Evolutionary conservation across 53 echinoderm and acorn worm species (phyloP), one percentile per base, ranked within the genome.

Genomic region (Astropecten irregularis): DNA sequence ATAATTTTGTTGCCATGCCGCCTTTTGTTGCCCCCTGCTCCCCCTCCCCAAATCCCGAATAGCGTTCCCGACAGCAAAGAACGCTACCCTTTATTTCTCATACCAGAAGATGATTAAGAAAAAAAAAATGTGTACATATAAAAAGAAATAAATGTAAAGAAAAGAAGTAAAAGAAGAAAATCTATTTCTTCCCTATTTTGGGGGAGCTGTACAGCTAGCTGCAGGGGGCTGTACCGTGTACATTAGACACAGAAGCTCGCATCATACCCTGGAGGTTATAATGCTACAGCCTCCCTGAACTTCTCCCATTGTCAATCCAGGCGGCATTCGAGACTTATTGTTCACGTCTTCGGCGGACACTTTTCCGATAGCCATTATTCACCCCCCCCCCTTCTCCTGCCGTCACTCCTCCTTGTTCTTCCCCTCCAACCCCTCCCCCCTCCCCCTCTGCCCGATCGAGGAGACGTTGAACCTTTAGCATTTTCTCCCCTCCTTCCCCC

Each of bases 291-390:
- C 47, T 28, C 38, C 58, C 73, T 40, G 9, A 56, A 38, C n/a
- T n/a, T n/a, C 65, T 39, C 38, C 76, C 40, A 76, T 76, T 76
- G 76, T 76, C 76, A 76, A 40, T 76, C 56, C 76, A 36, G 48
- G 56, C 57, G 10, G 57, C 57, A 76, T 76, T 76, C 40, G 20
- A 56, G 40, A 37, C 25, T 51, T 68, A 68, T 68, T 76, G 76
- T 76, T 57, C 76, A 37, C 76, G 16, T 55, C 57, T 55, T 57
- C 56, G 39, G 26, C 40, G 54, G 76, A 76, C 76, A 76, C 76
- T 76, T 76, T 76, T 76, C 76, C 76, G 56, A 76, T 76, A 76
- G 76, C 76, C 40, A 54, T 76, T 76, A 76, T 76, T 57, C 58
- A 56, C 76, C 57, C 40, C 57, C 27, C n/a, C n/a, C n/a, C n/a